These are phyloP conservation scores for Ligdia adustata DNA, from an alignment of 2,888 invertebrate species.

Conservation along the genomic window DNA sequence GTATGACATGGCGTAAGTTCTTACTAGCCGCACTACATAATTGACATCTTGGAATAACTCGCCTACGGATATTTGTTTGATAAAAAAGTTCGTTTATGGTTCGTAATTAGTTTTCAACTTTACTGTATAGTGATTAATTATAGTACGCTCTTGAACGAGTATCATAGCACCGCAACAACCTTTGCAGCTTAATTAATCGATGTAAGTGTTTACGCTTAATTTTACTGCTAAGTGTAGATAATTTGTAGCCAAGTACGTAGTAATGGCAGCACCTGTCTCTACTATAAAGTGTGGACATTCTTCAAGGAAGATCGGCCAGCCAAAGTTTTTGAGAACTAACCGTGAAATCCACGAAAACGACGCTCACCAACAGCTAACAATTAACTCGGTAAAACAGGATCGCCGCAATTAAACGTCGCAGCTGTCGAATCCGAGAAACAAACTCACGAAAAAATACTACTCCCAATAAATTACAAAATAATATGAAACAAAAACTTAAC, in stretches of 20 bases:
- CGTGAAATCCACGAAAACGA: conserved; percentile 4
- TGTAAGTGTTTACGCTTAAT: conserved; percentile 5
- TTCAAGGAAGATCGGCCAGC: conserved; percentile 9
- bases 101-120: conserved; percentile 3
- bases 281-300: conserved; percentile 4
- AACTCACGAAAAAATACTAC: conserved; percentile 69
- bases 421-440: conserved; percentile 70
- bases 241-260: conserved; percentile 3
- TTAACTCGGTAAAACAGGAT: conserved; percentile 37
- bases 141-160: not conserved
- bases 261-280: not conserved
- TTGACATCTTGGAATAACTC: not conserved
- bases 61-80: not conserved
- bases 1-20: too few species aligned
- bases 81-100: not conserved
- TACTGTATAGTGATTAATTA: not conserved
- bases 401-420: conserved; percentile 68
- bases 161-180: not conserved
- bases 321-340: not conserved
- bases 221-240: not conserved
- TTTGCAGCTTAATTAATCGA: conserved; percentile 4
- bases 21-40: not conserved
- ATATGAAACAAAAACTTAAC: conserved; percentile 81
- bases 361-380: conserved; percentile 14
- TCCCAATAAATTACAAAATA: conserved; percentile 77